Percentiles rank a stretch among this genome's conserved stretches.
phyloP scores from a whole-genome alignment of 92 coral and sea anemone species.

The Zoanthus sociatus region DNA sequence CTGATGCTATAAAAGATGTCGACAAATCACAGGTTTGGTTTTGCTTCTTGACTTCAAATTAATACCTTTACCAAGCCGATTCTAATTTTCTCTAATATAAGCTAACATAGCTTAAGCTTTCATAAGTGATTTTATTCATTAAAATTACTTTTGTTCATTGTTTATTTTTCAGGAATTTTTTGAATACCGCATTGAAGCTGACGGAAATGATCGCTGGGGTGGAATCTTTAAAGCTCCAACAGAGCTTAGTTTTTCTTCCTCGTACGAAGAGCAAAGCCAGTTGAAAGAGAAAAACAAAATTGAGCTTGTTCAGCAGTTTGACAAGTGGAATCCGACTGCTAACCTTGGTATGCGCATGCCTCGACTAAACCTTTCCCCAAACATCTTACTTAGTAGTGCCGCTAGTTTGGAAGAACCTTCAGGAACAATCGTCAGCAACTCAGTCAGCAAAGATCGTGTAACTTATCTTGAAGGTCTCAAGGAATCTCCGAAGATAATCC shows the following conservation, averaged over 20 bases:
- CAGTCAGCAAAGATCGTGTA: constrained; percentile 26
- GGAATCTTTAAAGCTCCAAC: constrained; percentile 70
- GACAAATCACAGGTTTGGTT: constrained; percentile 57
- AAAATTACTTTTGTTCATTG: not conserved
- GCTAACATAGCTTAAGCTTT: too few species aligned
- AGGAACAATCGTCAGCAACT: constrained; percentile 58
- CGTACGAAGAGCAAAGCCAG: constrained; percentile 42
- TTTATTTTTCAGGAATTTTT: constrained; percentile 43
- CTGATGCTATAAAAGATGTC: constrained; percentile 61
- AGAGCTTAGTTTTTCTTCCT: constrained; percentile 53
- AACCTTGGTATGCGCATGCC: constrained; percentile 68
- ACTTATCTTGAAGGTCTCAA: constrained; percentile 41
- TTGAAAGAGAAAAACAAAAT: constrained; percentile 46
- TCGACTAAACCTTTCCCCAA: constrained; percentile 55
- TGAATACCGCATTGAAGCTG: constrained; percentile 76
- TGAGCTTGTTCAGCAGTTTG: constrained; percentile 49
- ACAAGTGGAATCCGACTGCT: constrained; percentile 27
- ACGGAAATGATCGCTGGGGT: constrained; percentile 57
- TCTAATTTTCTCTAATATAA: too few species aligned
- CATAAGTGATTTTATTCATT: too few species aligned
- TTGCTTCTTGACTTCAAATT: too few species aligned
- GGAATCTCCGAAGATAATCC: constrained; percentile 51
- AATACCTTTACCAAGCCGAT: too few species aligned
- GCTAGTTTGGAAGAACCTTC: constrained; percentile 48
- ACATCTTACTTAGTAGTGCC: constrained; percentile 51